These are phyloP conservation scores for Epinephelus malabaricus DNA, from an alignment of 2,797 vertebrate species.

Conservation along the genomic window DNA sequence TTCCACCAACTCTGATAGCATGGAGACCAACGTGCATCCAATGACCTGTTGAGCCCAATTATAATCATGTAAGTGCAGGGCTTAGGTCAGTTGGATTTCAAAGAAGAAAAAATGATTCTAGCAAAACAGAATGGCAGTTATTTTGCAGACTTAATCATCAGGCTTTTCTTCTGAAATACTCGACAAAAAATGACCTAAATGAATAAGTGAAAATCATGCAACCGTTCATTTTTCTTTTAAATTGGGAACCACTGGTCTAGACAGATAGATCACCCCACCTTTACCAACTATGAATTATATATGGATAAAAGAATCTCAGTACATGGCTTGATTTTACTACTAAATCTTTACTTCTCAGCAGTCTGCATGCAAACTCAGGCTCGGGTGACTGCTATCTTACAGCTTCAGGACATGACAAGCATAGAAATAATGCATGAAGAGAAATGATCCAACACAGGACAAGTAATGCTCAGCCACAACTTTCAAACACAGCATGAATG, in stretches of 20 bases:
- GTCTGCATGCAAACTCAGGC: background rate
- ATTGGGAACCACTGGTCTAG: background rate
- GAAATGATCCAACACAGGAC: conserved; percentile 2
- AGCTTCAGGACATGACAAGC: conserved; percentile 14
- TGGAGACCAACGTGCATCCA: background rate
- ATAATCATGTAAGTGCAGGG: background rate
- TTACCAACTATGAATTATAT: too few relatives aligned
- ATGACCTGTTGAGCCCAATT: background rate
- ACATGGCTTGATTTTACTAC: background rate
- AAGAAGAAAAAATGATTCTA: background rate
- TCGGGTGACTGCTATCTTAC: background rate
- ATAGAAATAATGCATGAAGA: background rate
- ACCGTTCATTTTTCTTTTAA: background rate
- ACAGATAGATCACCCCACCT: background rate
- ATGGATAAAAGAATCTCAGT: background rate
- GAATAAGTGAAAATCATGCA: background rate
- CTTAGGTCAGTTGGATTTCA: background rate
- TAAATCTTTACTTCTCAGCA: background rate
- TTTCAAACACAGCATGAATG: background rate
- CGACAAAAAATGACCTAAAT: too few relatives aligned
- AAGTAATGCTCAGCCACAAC: background rate
- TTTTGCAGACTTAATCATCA: too few relatives aligned
- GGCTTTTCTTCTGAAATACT: too few relatives aligned
- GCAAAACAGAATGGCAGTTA: background rate
- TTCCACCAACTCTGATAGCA: background rate